Base-by-base conservation (phyloP, 1,140 invertebrate genomes). In the Ceratina japonica region DNA sequence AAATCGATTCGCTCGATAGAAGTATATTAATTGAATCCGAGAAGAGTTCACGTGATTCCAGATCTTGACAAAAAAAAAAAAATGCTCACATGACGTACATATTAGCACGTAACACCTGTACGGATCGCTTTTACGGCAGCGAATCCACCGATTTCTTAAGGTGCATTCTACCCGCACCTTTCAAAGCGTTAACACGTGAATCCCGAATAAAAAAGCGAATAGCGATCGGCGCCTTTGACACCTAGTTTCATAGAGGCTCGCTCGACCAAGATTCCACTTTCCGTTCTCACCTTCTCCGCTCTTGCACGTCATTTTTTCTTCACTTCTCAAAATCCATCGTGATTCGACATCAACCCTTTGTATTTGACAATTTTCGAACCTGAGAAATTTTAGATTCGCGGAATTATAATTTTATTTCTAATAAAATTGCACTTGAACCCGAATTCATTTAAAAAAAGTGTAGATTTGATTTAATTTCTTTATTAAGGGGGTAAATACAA, bases 211-310 rank as follows among this genome's bases (percentile, higher is more conserved):
- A 77, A 65, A 65, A 77, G 18, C 24, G 44, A 54, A 58, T 81
- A 76, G 82, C 37, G 89, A 88, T 88, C 88, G 88, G 89, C 80
- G 52, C 87, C 80, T 89, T 89, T 89, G 88, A 89, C 87, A 88
- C 87, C 88, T 82, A 44, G 62, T 31, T 66, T 81, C 71, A 81
- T 84, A 82, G 76, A 85, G 24, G 79, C 63, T 82, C 68, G 71
- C 51, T 83, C 75, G 73, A 81, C 79, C 76, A 68, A 61, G 58
- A 20, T 24, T 8, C 22, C 31, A 59, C 37, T 62, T 27, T 61
- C 58, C 56, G 49, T 73, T 72, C 77, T 84, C 75, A 16, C 78
- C 61, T 63, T 56, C 56, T 56, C 56, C 59, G 61, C 70, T 63
- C 72, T 49, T 56, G n/a, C 10, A 44, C 44, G 31, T 20, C 52